These are phyloP conservation scores for Excalfactoria chinensis DNA, from an alignment of 2,113 vertebrate species.

Conservation along the genomic window DNA sequence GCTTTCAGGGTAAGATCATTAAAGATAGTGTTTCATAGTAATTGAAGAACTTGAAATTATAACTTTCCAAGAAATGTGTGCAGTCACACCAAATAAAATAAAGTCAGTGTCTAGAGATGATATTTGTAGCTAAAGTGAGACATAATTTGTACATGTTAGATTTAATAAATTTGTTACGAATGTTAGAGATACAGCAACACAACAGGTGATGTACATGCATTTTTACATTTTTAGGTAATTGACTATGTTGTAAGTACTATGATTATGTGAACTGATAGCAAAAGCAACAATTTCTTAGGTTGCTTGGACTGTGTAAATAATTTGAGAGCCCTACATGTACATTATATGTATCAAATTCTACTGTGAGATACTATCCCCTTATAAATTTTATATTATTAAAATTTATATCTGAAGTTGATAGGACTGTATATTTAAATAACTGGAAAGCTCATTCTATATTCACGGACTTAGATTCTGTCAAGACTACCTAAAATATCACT, in stretches of 20 bases:
- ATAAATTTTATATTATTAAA: background rate
- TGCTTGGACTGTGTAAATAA: background rate
- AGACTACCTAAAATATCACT: conserved; percentile 31
- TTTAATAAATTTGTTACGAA: conserved; percentile 32
- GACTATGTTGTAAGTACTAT: background rate
- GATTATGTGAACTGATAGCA: background rate
- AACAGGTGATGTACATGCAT: background rate
- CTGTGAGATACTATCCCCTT: background rate
- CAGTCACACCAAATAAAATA: conserved; percentile 28
- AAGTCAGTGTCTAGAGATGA: background rate
- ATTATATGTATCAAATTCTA: background rate
- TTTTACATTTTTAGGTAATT: background rate
- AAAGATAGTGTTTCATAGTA: background rate
- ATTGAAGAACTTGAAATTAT: conserved; percentile 41
- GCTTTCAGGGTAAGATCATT: conserved; percentile 41
- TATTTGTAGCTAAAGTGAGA: conserved; percentile 7
- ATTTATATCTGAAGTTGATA: conserved; percentile 4
- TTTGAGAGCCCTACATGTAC: background rate
- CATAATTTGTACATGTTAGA: background rate
- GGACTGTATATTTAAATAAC: conserved; percentile 21
- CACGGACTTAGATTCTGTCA: conserved; percentile 16
- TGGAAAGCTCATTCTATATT: conserved; percentile 29
- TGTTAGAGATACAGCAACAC: background rate
- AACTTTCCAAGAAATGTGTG: conserved; percentile 17
- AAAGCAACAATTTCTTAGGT: background rate